Conservation (phyloP, 2,797 vertebrate species). For the Danio jaintianensis region DNA sequence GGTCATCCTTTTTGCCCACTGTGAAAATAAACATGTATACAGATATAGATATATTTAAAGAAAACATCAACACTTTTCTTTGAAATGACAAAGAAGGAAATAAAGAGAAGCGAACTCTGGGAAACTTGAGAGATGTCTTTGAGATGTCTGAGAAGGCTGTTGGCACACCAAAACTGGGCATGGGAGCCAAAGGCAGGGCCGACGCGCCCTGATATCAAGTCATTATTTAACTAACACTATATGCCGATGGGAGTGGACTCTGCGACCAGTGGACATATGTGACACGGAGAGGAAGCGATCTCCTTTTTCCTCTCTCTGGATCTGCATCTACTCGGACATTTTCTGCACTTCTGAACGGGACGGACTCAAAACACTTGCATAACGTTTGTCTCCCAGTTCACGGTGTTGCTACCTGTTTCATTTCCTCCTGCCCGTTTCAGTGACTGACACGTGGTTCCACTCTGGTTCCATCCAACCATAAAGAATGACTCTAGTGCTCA, state of each 20-base stretch:
- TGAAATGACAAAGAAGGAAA: conserved; percentile 80
- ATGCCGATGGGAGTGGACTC: conserved; percentile 80
- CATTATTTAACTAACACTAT: conserved; percentile 80
- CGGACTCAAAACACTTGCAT: conserved; percentile 78
- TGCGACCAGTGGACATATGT: conserved; percentile 79
- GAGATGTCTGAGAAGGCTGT: conserved; percentile 86
- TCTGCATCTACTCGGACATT: conserved; percentile 79
- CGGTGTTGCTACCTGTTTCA: conserved; percentile 78
- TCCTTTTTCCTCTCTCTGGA: conserved; percentile 69
- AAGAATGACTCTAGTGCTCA: conserved; percentile 72
- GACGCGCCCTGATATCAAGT: conserved; percentile 80
- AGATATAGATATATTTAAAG: conserved; percentile 90
- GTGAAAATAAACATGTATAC: conserved; percentile 91
- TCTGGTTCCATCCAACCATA: conserved; percentile 72
- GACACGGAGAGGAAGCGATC: conserved; percentile 76
- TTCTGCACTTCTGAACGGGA: conserved; percentile 80
- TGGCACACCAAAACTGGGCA: conserved; percentile 80
- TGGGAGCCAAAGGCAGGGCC: conserved; percentile 77
- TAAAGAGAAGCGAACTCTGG: conserved; percentile 80
- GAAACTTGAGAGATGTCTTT: conserved; percentile 86
- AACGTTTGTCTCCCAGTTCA: conserved; percentile 77
- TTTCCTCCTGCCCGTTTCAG: conserved; percentile 77
- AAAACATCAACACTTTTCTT: conserved; percentile 87
- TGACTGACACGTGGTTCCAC: conserved; percentile 73
- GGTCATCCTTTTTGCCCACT: conserved; percentile 92